Evolutionary conservation across 2,888 invertebrate genomes (phyloP).

Genomic region (Acrobasis suavella): DNA sequence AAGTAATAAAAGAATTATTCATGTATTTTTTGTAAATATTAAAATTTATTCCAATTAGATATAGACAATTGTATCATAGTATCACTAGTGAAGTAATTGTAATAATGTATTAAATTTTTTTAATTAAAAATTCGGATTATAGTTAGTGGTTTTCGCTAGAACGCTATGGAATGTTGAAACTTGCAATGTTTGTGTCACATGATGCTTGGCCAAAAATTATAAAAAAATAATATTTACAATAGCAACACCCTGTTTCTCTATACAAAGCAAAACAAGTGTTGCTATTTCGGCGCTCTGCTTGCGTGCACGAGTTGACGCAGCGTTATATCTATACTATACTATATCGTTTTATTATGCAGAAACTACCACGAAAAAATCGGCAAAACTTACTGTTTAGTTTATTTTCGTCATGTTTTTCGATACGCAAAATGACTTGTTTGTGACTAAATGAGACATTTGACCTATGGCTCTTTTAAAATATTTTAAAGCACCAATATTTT

Average conservation of each 20-base stretch:
- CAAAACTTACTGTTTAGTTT: background rate
- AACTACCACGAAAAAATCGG: background rate
- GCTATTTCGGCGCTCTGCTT: too few relatives aligned
- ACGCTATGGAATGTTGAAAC: conserved; percentile 36
- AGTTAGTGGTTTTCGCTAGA: conserved; percentile 13
- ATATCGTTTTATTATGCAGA: too few relatives aligned
- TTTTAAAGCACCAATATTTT: background rate
- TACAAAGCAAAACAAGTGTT: background rate
- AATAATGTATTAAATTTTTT: conserved; percentile 60
- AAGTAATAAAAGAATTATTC: conserved; percentile 32
- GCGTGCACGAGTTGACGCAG: too few relatives aligned
- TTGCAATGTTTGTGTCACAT: background rate
- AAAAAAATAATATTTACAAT: too few relatives aligned
- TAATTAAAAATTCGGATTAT: conserved; percentile 32
- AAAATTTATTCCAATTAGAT: conserved; percentile 73
- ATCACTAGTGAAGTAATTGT: conserved; percentile 63
- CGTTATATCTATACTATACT: too few relatives aligned
- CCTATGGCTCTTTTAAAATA: background rate
- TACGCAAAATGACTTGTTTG: background rate
- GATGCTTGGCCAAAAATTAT: background rate
- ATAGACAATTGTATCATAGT: conserved; percentile 76
- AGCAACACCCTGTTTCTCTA: background rate
- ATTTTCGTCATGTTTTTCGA: background rate
- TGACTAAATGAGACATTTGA: background rate
- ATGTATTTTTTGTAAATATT: conserved; percentile 69